Conservation (phyloP, 1,140 invertebrate genomes). For the Drosophila tani region DNA sequence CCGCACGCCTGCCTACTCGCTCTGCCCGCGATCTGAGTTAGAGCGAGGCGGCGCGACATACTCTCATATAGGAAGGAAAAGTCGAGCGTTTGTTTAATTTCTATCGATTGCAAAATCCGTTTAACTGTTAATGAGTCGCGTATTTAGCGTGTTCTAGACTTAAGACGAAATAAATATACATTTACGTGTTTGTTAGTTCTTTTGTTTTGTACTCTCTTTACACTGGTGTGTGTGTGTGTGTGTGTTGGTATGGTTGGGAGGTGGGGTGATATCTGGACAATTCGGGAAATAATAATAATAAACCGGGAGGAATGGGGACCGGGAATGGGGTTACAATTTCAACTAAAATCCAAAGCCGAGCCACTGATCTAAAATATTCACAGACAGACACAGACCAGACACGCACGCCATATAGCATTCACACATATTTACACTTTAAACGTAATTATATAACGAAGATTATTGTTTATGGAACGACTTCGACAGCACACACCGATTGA, state of each 20-base stretch:
- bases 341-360: slow-evolving; percentile 35
- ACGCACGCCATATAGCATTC: neutral
- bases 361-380: slow-evolving; percentile 33
- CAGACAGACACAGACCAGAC: slow-evolving; percentile 7
- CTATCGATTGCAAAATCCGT: slow-evolving; percentile 39
- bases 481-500: slow-evolving; percentile 14
- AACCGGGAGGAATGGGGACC: no score
- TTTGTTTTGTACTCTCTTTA: slow-evolving; percentile 31
- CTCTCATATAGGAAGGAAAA: slow-evolving; percentile 7
- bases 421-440: slow-evolving; percentile 44
- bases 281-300: neutral
- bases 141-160: slow-evolving; percentile 26
- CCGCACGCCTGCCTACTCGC: neutral
- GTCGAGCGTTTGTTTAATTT: slow-evolving; percentile 25
- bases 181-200: slow-evolving; percentile 15
- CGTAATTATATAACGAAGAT: slow-evolving; percentile 47
- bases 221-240: slow-evolving; percentile 14
- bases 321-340: slow-evolving; percentile 9
- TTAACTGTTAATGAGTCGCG: slow-evolving; percentile 41
- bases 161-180: slow-evolving; percentile 45
- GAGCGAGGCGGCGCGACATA: slow-evolving; percentile 8
- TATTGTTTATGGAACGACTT: slow-evolving; percentile 39
- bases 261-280: neutral
- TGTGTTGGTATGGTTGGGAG: neutral
- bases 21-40: slow-evolving; percentile 1